Evolutionary conservation across 2,888 invertebrate genomes (phyloP).

Genomic region (Drosophila rellima): DNA sequence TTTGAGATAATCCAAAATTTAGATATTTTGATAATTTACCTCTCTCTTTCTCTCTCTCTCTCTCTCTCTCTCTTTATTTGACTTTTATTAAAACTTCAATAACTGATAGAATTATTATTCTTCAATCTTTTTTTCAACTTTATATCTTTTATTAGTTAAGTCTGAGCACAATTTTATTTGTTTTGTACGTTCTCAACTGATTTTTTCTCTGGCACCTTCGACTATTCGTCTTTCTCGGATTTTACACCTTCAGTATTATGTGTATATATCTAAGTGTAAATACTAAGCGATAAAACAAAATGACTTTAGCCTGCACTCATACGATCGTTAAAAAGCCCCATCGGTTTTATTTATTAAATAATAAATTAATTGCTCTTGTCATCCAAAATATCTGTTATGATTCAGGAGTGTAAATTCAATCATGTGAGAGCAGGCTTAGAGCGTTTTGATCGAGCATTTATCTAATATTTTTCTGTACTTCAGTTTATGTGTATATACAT

Average conservation of each 20-base stretch:
- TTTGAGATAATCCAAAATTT: slow-evolving; percentile 50
- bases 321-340: too few relatives aligned
- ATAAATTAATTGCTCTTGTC: too few relatives aligned
- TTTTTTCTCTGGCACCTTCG: background rate
- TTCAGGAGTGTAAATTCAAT: background rate
- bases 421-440: background rate
- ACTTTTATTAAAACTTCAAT: background rate
- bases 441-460: background rate
- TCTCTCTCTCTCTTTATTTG: background rate
- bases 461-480: background rate
- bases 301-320: background rate
- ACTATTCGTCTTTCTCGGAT: background rate
- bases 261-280: background rate
- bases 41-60: background rate
- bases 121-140: background rate
- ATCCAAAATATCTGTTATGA: too few relatives aligned
- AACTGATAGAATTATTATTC: background rate
- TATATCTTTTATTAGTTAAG: background rate
- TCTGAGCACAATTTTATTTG: background rate
- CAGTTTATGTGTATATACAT: background rate
- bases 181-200: background rate
- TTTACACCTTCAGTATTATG: background rate
- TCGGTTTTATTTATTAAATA: too few relatives aligned
- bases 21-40: background rate
- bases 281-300: background rate